phyloP scores from a whole-genome alignment of 2,113 vertebrate genomes.

The Tichodroma muraria region DNA sequence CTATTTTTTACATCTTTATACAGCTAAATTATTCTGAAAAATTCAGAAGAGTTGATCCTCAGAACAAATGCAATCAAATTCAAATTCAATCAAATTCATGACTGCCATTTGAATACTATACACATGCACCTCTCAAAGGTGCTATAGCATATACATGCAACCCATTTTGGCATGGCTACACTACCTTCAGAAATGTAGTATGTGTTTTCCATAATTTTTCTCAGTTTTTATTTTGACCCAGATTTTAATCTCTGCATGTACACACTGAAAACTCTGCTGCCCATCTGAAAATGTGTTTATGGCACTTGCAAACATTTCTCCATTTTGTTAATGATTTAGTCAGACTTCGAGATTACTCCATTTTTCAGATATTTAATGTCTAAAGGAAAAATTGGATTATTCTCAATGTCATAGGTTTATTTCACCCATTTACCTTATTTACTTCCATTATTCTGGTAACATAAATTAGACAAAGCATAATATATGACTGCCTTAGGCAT shows the following conservation, averaged over 20 bases:
- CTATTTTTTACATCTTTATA: neutral
- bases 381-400: neutral
- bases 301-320: neutral
- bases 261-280: neutral
- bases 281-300: neutral
- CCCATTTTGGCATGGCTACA: neutral
- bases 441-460: neutral
- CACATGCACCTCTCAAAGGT: neutral
- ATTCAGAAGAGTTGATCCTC: neutral
- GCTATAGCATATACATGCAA: neutral
- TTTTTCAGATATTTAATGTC: neutral
- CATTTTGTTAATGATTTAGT: neutral
- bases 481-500: slow-evolving; percentile 11
- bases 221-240: too few relatives aligned
- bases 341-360: neutral
- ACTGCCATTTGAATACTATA: neutral
- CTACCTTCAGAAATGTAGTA: neutral
- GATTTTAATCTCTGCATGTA: neutral
- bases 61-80: neutral
- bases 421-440: slow-evolving; percentile 26
- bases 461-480: neutral
- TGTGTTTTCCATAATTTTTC: neutral
- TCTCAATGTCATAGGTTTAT: slow-evolving; percentile 16
- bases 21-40: neutral
- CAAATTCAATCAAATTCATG: too few relatives aligned